Conservation (phyloP, 2,888 invertebrate species). For the Aleiodes alternator region DNA sequence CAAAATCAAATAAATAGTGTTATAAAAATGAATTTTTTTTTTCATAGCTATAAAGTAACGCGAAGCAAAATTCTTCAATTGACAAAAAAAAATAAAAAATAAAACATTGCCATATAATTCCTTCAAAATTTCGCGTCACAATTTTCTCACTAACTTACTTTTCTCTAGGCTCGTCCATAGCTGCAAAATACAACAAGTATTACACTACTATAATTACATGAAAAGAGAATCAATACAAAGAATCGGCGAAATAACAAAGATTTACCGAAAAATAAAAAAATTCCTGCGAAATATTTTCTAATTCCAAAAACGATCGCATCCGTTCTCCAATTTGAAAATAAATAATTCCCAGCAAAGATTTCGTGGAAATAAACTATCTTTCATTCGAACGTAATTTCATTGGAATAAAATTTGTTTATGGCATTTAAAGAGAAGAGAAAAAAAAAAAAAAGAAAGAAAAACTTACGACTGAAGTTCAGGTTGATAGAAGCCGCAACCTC, state of each 20-base stretch:
- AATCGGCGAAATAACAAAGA: background rate
- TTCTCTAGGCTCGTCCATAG: slow-evolving; percentile 96
- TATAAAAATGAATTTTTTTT: slow-evolving; percentile 47
- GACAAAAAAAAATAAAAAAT: slow-evolving; percentile 25
- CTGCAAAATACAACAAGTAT: slow-evolving; percentile 80
- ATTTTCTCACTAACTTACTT: slow-evolving; percentile 83
- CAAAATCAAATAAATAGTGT: slow-evolving; percentile 46
- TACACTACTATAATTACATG: slow-evolving; percentile 53
- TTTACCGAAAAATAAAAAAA: background rate
- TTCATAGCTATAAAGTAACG: slow-evolving; percentile 15
- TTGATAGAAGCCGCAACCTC: slow-evolving; percentile 98
- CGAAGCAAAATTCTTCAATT: slow-evolving; percentile 17
- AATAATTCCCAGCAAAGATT: slow-evolving; percentile 22
- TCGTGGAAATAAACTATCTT: slow-evolving; percentile 3
- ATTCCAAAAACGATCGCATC: slow-evolving; percentile 18
- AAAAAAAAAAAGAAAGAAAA: slow-evolving; percentile 3
- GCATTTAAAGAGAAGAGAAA: background rate
- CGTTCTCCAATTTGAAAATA: slow-evolving; percentile 39
- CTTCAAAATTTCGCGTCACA: slow-evolving; percentile 42
- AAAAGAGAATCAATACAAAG: background rate
- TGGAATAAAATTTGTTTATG: slow-evolving; percentile 10
- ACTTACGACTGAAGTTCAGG: slow-evolving; percentile 98
- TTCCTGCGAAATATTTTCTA: slow-evolving; percentile 17
- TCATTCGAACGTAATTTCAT: background rate
- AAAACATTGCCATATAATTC: slow-evolving; percentile 1